Evolutionary conservation across 2,113 vertebrate species (phyloP), one percentile per base, ranked within the genome.

Genomic region (Catharus bicknelli): DNA sequence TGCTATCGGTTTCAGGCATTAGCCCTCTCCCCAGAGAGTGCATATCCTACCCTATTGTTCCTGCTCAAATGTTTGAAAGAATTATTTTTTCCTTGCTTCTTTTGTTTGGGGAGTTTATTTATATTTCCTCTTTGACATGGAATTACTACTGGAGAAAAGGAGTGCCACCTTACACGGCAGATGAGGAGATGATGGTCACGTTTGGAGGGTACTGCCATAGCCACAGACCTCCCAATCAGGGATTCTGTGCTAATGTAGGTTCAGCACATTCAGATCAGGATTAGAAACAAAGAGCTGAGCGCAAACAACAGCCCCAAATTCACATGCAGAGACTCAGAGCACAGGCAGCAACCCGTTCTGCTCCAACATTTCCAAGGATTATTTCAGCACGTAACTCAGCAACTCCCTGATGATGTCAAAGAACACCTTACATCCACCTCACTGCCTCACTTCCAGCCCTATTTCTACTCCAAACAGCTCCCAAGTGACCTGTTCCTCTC

Each of bases 31-130:
- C 95, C 85, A 90, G 94, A 95, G 95, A 92, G 54, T 14, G 76
- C 80, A 64, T 85, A 92, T 94, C 96, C 94, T 91, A 91, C 54
- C 91, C 95, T 83, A 97, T 97, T 97, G 96, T 97, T 96, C 93
- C 95, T 85, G 83, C 94, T 91, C 91, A 90, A 92, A 90, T 83
- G 93, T 96, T 96, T 91, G 92, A 96, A 96, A 95, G 81, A 95
- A 95, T 90, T 97, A 96, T 96, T 97, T 97, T 97, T 96, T 93
- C 94, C 95, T 97, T 95, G 90, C 34, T 93, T 45, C 95, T 96
- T 96, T 96, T 95, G 93, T 95, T 82, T 78, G 55, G 51, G 53
- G 62, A 88, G 73, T 95, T 95, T 96, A 94, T 97, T 96, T 95
- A 91, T 93, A 45, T 88, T 96, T 97, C 92, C 92, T 93, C 74